Base-by-base conservation (phyloP, 2,888 invertebrate genomes). In the Drosophila pseudotalamancana region DNA sequence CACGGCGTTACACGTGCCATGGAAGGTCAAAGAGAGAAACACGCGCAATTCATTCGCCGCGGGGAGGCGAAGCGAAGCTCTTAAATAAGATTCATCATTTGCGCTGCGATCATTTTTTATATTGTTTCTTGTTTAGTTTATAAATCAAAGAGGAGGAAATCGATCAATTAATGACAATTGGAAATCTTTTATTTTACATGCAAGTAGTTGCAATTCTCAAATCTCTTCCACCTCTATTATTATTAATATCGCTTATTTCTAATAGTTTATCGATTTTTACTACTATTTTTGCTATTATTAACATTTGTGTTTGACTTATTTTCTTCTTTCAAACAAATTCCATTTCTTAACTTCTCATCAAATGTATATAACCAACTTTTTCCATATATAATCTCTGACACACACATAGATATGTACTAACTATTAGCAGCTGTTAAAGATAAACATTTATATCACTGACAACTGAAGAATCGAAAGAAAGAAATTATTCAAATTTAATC, bases 1-100 rank as follows among this genome's bases (percentile, higher is more conserved):
- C n/a, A 29, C 6, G 32, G 55, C 42, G 37, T 35, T 72, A 72
- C 85, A 81, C 80, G 85, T 80, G 80, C 75, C 73, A 54, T 8
- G 29, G 46, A 55, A 73, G 73, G 73, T 62, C 72, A 59, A 48
- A 51, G 80, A 81, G 81, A 81, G 81, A 71, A 82, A 82, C 86
- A 81, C 83, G 86, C 81, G 86, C 72, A 18, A 16, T 45, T 39
- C 19, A 14, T 29, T 57, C 48, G 8, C 21, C 19, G 39, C 35
- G 16, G 16, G 18, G n/a, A 11, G 1, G 12, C 11, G 23, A 5
- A 21, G 4, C 14, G 21, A 12, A 16, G 23, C 12, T 2, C 11
- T 11, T 16, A 32, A 46, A 35, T 34, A 35, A 19, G 46, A 54
- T 19, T 40, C 51, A 27, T 21, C 19, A 42, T 48, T 27, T 55